Evolutionary conservation across 2,797 vertebrate genomes (phyloP).

Genomic region (Onychomys arenicola): DNA sequence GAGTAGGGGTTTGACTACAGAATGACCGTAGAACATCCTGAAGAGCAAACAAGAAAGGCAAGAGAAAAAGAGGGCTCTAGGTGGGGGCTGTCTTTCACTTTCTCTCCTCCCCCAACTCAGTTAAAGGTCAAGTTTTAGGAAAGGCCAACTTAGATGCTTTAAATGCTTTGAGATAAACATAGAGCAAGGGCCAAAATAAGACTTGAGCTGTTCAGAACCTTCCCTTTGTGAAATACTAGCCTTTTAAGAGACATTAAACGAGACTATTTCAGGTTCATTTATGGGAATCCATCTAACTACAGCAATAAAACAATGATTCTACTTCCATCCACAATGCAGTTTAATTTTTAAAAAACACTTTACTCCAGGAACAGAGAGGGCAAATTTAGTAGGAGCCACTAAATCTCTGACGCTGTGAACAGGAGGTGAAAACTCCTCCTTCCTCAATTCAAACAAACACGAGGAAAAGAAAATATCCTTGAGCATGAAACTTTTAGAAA

Average conservation of each 20-base stretch:
- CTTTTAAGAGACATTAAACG: constrained; percentile 66
- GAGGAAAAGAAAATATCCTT: constrained; percentile 61
- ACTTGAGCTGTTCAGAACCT: neutral
- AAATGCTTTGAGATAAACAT: constrained; percentile 45
- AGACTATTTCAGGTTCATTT: constrained; percentile 45
- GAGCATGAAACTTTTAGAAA: constrained; percentile 57
- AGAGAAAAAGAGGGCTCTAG: too few species aligned
- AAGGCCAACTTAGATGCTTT: neutral
- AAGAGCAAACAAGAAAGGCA: neutral
- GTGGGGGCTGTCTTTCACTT: neutral
- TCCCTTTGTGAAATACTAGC: constrained; percentile 53
- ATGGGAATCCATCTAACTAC: constrained; percentile 62
- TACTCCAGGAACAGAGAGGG: constrained; percentile 66
- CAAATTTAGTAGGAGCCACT: constrained; percentile 57
- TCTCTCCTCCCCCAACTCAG: neutral
- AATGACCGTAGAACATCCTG: neutral
- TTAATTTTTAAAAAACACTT: constrained; percentile 69
- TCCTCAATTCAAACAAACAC: constrained; percentile 58
- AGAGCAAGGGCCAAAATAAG: constrained; percentile 47
- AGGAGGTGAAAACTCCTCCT: constrained; percentile 56
- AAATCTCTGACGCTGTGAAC: constrained; percentile 17
- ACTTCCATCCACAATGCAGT: constrained; percentile 42
- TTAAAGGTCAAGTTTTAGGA: constrained; percentile 30
- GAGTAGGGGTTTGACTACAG: neutral
- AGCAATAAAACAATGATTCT: constrained; percentile 49